These are phyloP conservation scores for Aythya baeri DNA, from an alignment of 2,113 vertebrate species.

Conservation along the genomic window DNA sequence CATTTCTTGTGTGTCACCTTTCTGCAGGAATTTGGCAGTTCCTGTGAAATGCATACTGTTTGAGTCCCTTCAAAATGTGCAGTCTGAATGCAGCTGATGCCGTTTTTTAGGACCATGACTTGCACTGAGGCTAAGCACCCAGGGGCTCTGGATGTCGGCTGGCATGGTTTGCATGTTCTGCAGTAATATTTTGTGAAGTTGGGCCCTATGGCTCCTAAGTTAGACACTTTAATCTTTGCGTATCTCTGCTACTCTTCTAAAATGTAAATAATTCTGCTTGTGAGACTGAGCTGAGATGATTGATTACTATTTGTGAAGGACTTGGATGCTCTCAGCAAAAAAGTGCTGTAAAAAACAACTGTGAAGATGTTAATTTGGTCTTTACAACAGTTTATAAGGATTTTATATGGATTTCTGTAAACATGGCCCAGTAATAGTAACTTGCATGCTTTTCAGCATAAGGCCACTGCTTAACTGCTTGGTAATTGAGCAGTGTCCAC, in stretches of 20 bases:
- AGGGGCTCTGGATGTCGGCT: neutral
- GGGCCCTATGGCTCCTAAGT: neutral
- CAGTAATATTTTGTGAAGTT: neutral
- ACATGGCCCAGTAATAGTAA: neutral
- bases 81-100: neutral
- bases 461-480: neutral
- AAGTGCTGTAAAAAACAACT: neutral
- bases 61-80: neutral
- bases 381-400: neutral
- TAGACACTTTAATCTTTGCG: neutral
- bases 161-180: neutral
- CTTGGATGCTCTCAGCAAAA: neutral
- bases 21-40: neutral
- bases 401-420: neutral
- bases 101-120: neutral
- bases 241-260: neutral
- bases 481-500: neutral
- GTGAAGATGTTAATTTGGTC: neutral
- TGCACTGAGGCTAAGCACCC: neutral
- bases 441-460: neutral
- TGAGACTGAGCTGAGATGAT: neutral
- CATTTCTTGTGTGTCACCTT: fast-evolving
- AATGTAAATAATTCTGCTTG: neutral
- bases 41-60: neutral
- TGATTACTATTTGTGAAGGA: neutral